Conservation (phyloP, 2,888 invertebrate species). For the Pinctada fucata region DNA sequence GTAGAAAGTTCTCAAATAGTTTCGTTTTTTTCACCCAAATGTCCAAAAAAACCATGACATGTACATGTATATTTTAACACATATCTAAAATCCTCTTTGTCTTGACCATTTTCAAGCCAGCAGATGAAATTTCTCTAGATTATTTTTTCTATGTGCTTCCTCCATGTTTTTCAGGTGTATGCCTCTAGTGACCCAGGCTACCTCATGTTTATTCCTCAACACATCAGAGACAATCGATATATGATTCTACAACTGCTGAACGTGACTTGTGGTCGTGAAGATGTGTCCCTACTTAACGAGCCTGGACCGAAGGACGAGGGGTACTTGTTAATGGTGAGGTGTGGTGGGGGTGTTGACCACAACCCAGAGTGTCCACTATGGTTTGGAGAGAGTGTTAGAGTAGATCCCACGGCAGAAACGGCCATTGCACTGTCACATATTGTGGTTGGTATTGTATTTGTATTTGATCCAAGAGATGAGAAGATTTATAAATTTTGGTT, state of each 20-base stretch:
- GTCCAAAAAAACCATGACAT: too few relatives aligned
- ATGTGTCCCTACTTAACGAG: conserved; percentile 47
- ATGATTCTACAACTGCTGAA: conserved; percentile 77
- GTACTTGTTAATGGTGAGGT: conserved; percentile 75
- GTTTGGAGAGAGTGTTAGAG: conserved; percentile 73
- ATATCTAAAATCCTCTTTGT: too few relatives aligned
- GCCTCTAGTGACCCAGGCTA: conserved; percentile 75
- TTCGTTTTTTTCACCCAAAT: too few relatives aligned
- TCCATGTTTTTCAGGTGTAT: conserved; percentile 59
- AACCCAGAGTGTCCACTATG: conserved; percentile 64
- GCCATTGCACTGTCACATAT: conserved; percentile 78
- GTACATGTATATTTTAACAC: too few relatives aligned
- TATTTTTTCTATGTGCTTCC: too few relatives aligned
- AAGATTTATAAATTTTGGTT: too few relatives aligned
- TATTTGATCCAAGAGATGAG: too few relatives aligned
- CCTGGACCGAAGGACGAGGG: conserved; percentile 60
- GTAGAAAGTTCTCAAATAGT: too few relatives aligned
- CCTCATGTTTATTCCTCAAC: conserved; percentile 77
- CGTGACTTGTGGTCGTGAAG: conserved; percentile 77
- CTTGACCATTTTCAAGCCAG: too few relatives aligned
- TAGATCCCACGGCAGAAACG: conserved; percentile 78
- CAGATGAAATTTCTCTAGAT: too few relatives aligned
- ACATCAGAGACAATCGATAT: conserved; percentile 70
- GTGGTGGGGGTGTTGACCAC: conserved; percentile 61
- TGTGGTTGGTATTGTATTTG: conserved; percentile 62